A percentile compares a stretch with the other conserved stretches of the same genome.
Conservation (phyloP, 2,797 vertebrate species). For the Rhynchotus rufescens region DNA sequence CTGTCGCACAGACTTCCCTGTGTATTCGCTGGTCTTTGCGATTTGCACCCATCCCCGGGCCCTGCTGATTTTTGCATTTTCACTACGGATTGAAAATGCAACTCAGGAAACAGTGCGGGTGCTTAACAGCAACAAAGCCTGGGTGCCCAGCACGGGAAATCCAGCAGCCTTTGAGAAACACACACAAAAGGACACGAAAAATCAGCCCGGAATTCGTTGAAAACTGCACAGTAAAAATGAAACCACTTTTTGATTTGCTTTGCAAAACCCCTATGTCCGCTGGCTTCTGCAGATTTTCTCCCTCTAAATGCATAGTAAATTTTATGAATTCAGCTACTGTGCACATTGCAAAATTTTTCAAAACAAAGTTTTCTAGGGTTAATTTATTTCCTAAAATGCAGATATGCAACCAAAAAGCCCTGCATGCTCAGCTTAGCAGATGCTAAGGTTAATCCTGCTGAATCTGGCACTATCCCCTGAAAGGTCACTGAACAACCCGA, state of each 20-base stretch:
- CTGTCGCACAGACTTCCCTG: background rate
- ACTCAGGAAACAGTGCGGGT: background rate
- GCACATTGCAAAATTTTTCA: background rate
- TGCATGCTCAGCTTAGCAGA: background rate
- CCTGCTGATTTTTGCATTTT: constrained; percentile 25
- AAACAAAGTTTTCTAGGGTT: background rate
- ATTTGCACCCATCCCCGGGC: background rate
- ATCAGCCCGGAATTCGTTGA: background rate
- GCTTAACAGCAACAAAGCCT: background rate
- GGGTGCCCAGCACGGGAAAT: background rate
- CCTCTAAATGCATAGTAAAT: background rate
- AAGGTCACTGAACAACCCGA: background rate
- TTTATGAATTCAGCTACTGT: background rate
- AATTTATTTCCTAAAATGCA: background rate
- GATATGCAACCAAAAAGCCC: background rate
- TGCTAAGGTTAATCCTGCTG: background rate
- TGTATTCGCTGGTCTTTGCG: background rate
- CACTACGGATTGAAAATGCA: constrained; percentile 17
- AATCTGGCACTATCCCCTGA: background rate
- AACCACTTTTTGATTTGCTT: background rate
- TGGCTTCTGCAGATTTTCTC: background rate
- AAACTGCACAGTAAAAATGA: background rate
- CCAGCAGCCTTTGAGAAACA: background rate
- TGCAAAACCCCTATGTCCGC: background rate
- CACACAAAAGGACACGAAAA: background rate